Evolutionary conservation across 2,888 invertebrate genomes (phyloP), one percentile per base, ranked within the genome.

Genomic region (Caenorhabditis becei): DNA sequence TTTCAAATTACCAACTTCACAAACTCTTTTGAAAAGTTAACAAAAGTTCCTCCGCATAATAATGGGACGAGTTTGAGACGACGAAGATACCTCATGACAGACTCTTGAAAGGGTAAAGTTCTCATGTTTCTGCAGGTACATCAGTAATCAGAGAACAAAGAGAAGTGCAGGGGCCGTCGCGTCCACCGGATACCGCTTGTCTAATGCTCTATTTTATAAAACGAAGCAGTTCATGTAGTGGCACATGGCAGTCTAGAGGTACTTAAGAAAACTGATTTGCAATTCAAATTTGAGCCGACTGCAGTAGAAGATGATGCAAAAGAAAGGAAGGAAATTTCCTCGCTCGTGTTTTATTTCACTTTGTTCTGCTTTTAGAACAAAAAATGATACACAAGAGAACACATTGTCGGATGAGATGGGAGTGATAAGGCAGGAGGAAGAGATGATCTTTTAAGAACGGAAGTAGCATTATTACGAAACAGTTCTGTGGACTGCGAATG

Each of bases 71-170:
- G 54, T 54, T 54, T 28, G 26, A 54, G 28, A 28, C 10, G 26
- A 14, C 5, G 14, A 14, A 16, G 41, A 41, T 41, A 41, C 26
- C 28, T 54, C 54, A 26, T 26, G 28, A 54, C 28, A 23, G 23
- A 23, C 51, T 23, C 16, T 10, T 28, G 54, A 54, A 54, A 54
- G 54, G 54, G 28, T 11, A n/a, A 54, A 54, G 16, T 54, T 54
- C 26, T 54, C 54, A 28, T 54, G 54, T 54, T 54, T 54, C 54
- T 41, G 16, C 41, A 10, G 41, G 41, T 41, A 54, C 16, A 26
- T 54, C 54, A 54, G n/a, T 54, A 14, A 54, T 54, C 26, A 54
- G 8, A 54, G 54, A 54, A 54, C 54, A 7, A 26, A 26, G 16
- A 4, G 28, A 54, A 41, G 41, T 41, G 41, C 41, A 41, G 41